These are phyloP conservation scores for Bungarus multicinctus DNA, from an alignment of 2,113 vertebrate genomes.

Conservation along the genomic window DNA sequence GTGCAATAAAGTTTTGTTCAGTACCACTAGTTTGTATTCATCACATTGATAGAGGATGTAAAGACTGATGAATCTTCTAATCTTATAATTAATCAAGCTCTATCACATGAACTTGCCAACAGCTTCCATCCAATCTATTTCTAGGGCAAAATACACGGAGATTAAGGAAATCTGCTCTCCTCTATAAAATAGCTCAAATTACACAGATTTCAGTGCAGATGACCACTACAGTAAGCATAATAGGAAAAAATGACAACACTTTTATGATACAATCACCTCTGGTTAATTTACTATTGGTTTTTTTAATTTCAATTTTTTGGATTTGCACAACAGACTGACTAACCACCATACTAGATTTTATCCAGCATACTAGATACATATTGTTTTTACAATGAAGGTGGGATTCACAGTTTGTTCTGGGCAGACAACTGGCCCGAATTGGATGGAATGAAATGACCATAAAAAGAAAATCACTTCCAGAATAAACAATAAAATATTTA, in stretches of 20 bases:
- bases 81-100: background rate
- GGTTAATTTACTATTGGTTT: background rate
- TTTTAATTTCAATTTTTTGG: background rate
- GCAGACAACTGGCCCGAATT: background rate
- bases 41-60: background rate
- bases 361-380: background rate
- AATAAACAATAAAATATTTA: background rate
- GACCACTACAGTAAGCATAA: background rate
- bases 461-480: background rate
- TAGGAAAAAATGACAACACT: background rate
- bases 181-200: background rate
- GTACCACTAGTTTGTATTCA: background rate
- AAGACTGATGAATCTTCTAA: background rate
- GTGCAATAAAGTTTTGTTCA: background rate
- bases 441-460: background rate
- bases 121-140: background rate
- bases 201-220: background rate
- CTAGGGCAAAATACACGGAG: background rate
- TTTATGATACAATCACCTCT: background rate
- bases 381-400: background rate
- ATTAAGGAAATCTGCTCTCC: background rate
- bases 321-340: background rate
- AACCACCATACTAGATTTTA: background rate
- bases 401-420: background rate
- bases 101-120: background rate